These are phyloP conservation scores for Tineola bisselliella DNA, from an alignment of 2,888 invertebrate genomes.

Conservation along the genomic window DNA sequence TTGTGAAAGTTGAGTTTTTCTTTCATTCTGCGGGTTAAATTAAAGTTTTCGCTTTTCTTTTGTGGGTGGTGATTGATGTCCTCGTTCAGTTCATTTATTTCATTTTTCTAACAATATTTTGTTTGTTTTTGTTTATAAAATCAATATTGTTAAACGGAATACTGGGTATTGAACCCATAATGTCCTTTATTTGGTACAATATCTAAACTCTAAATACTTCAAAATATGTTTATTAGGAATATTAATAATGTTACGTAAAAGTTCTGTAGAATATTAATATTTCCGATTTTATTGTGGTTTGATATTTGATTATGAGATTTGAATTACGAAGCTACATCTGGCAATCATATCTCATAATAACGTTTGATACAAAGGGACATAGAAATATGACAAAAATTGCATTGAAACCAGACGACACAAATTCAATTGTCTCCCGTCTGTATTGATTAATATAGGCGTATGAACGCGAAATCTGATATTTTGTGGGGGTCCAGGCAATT, in stretches of 20 bases:
- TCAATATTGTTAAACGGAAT: background rate
- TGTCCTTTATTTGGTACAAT: no score
- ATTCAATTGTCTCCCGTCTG: slow-evolving; percentile 61
- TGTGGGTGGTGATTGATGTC: slow-evolving; percentile 1
- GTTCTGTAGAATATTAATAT: no score
- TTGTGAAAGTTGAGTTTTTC: background rate
- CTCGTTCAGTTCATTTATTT: background rate
- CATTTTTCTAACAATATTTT: background rate
- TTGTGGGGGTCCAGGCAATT: slow-evolving; percentile 53
- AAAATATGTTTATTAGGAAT: no score
- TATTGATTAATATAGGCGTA: slow-evolving; percentile 57
- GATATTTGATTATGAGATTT: no score
- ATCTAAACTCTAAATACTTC: no score
- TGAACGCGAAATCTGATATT: slow-evolving; percentile 65
- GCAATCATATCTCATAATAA: background rate
- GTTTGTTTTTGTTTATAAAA: background rate
- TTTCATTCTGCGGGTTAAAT: background rate
- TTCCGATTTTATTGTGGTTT: no score
- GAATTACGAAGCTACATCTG: background rate
- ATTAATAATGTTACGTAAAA: no score
- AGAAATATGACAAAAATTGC: slow-evolving; percentile 57
- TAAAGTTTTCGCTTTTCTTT: background rate
- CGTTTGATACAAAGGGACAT: slow-evolving; percentile 22
- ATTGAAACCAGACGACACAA: slow-evolving; percentile 54
- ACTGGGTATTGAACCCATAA: no score